Base-by-base conservation (phyloP, 37 sponge, comb jelly and placozoan genomes). In the Halichondria panicea region DNA sequence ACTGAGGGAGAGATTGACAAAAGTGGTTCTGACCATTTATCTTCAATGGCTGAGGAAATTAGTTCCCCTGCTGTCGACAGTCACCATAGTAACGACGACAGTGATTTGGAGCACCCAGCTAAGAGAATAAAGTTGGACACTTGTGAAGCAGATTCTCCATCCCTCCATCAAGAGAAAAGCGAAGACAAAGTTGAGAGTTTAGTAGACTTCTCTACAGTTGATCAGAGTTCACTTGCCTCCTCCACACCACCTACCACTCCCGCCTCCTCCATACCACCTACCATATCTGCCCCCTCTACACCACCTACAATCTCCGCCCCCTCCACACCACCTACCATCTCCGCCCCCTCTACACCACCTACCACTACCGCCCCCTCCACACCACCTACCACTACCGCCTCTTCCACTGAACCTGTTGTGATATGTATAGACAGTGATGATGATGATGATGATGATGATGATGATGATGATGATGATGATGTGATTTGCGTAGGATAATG, bases 391-490 rank as follows among this genome's bases (percentile, higher is more conserved):
- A 58, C 11, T 22, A 28, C 59, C 7, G 25, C 59, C 11, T 6
- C 59, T 58, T 6, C n/a, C n/a, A 58, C n/a, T 58, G n/a, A n/a
- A n/a, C n/a, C n/a, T n/a, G n/a, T n/a, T n/a, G n/a, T n/a, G n/a
- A n/a, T n/a, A n/a, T n/a, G n/a, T n/a, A n/a, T n/a, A n/a, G n/a
- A n/a, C n/a, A n/a, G n/a, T n/a, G n/a, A n/a, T n/a, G 52, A 15
- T 48, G 15, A 48, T 48, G 52, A 48, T 18, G 52, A 48, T 8
- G n/a, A 15, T 21, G 62, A 60, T 60, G 62, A 60, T 60, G 62
- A 60, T 8, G 32, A 30, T 35, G 32, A 24, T 64, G 66, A 64
- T 64, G 66, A 30, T 64, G 37, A 64, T 64, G 66, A 4, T 35
- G 35, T 64, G 15, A 39, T 13, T n/a, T 25, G 11, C 7, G 7